Percentiles rank a stretch among this genome's conserved stretches.
phyloP scores from a whole-genome alignment of 1,140 invertebrate species.

The Ectropis grisescens region DNA sequence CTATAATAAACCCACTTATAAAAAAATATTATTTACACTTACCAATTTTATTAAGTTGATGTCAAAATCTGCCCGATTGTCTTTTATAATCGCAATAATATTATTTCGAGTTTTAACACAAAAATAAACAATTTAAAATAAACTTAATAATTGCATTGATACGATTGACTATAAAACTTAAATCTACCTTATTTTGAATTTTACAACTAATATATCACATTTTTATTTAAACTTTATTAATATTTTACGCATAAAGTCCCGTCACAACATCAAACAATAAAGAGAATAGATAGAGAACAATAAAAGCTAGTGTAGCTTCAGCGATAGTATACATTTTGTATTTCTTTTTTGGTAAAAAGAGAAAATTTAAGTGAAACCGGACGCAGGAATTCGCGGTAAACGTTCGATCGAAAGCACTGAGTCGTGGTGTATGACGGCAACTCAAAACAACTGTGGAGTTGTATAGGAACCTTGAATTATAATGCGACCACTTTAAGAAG shows the following conservation, averaged over 20 bases:
- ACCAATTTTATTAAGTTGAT: too few species aligned
- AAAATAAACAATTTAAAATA: too few species aligned
- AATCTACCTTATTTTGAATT: too few species aligned
- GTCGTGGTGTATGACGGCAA: conserved; percentile 35
- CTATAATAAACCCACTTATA: too few species aligned
- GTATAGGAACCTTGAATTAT: conserved; percentile 32
- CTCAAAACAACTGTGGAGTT: conserved; percentile 23
- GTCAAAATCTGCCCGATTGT: too few species aligned
- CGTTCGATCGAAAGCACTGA: conserved; percentile 35
- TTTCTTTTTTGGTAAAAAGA: conserved; percentile 17
- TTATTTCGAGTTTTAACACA: too few species aligned
- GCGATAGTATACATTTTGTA: conserved; percentile 59
- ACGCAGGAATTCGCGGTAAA: conserved; percentile 18
- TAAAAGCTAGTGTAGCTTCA: conserved; percentile 53
- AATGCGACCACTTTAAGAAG: conserved; percentile 20
- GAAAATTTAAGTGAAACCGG: conserved; percentile 19
- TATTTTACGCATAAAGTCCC: conserved; percentile 42
- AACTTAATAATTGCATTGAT: too few species aligned
- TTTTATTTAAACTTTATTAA: too few species aligned
- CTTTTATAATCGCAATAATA: too few species aligned
- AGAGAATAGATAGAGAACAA: conserved; percentile 55
- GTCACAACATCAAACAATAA: conserved; percentile 60
- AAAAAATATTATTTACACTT: too few species aligned
- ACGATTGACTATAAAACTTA: too few species aligned
- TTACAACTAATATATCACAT: too few species aligned